Evolutionary conservation across 2,888 invertebrate species (phyloP), one percentile per base, ranked within the genome.

Genomic region (Oscheius sp.): DNA sequence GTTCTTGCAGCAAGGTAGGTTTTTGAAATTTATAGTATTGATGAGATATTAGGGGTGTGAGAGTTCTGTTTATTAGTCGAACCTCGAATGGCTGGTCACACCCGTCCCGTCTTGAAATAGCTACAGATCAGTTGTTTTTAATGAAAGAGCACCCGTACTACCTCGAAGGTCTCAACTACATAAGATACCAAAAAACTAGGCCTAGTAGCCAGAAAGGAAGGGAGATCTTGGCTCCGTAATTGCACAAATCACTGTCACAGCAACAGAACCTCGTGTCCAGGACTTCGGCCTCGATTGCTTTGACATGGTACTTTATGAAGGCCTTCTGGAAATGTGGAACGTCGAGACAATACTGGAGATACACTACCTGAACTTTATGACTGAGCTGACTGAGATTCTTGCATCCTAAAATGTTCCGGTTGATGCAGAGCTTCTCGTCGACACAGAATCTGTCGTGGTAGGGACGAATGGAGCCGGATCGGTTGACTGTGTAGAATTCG

Each of bases 391-490:
- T 74, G 33, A 82, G 58, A 3, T 57, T 65, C 21, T 81, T 70
- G 66, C 85, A 85, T 21, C 70, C 74, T 13, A 77, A 76, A 62
- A 85, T 80, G 66, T 84, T 84, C 11, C 84, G 73, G 47, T 73
- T 73, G 33, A 73, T 33, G 65, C 85, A 85, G 66, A 83, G 79
- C 21, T 75, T 74, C 73, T 76, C 74, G 57, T 80, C 76, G 9
- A 83, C 79, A 68, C 86, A 86, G 75, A 85, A 86, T 32, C 86
- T 66, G 32, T 84, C 84, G 70, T 79, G 84, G 47, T 79, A 76
- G 47, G 85, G 82, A 7, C 73, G 70, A 32, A 82, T 65, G 1
- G 74, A 57, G 11, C 81, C 82, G n/a, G 76, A 76, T 63, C 74
- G 50, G 71, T 83, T 82, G 59, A 81, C 76, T 32, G 81, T 80